Base-by-base conservation (phyloP, 2,888 invertebrate genomes). In the Lycaena phlaeas region DNA sequence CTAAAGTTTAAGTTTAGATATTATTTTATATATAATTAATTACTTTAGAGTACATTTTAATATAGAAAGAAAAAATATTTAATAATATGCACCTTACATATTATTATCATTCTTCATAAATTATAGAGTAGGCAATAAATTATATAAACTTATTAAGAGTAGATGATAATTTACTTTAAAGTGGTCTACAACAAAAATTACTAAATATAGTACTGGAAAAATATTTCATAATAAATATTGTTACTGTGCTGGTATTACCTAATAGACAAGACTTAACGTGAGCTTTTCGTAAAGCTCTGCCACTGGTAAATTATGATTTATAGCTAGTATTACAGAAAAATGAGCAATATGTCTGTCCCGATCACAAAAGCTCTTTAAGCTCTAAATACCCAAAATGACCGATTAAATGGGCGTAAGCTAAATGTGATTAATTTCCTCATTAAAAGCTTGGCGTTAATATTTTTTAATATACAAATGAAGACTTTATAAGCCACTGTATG, bases 401-500 rank as follows among this genome's bases (percentile, higher is more conserved):
- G 22, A 22, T 22, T 22, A 22, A 22, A 5, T 9, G 7, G 6
- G 31, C 15, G 7, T 18, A 12, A 22, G 34, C 22, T 18, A 12
- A 4, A 18, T n/a, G 11, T 22, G 31, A 18, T 12, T 18, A 17
- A 17, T 31, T 31, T 18, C 5, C 5, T 7, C 22, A 9, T 34
- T 12, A 7, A 34, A 34, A 34, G 18, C 34, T 34, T 10, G 11
- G 15, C 22, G 18, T 34, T 34, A 22, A 44, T 41, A 39, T 41
- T 38, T 41, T 39, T 18, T 30, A 38, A 36, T 38, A 64, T 64
- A 68, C 22, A 22, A 22, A 22, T 68, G 64, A 68, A 57, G 50
- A 63, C 62, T 64, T 64, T 62, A 66, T 69, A 70, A 72, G 70
- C 46, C 62, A 59, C 58, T 53, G 53, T 53, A 59, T 61, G 59